Evolutionary conservation across 2,797 vertebrate species (phyloP).

Genomic region (Fistularia commersonii): DNA sequence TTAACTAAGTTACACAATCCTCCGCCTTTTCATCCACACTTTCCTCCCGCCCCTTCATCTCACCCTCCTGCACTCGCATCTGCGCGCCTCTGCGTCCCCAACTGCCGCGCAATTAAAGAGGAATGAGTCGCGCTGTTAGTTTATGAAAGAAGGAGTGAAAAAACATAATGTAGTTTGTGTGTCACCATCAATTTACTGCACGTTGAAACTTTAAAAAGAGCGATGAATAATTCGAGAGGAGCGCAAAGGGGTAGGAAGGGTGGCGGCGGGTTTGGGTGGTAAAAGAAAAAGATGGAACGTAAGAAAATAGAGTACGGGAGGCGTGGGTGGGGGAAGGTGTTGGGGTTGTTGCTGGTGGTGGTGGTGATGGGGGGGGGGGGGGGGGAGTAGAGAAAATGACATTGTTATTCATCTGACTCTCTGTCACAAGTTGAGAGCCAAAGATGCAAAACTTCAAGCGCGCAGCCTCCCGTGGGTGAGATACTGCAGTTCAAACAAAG

Average conservation of each 20-base stretch:
- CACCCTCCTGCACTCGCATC: conserved; percentile 56
- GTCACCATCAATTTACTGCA: conserved; percentile 85
- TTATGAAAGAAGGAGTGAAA: conserved; percentile 57
- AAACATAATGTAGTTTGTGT: conserved; percentile 80
- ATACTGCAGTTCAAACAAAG: conserved; percentile 87
- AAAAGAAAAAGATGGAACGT: conserved; percentile 39
- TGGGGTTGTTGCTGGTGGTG: no score
- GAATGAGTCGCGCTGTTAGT: conserved; percentile 78
- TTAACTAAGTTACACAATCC: conserved; percentile 68
- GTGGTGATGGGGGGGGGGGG: background rate
- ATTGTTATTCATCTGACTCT: conserved; percentile 84
- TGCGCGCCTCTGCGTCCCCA: conserved; percentile 67
- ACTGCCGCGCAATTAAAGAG: conserved; percentile 77
- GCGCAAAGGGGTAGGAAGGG: conserved; percentile 65
- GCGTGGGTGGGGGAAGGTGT: conserved; percentile 8
- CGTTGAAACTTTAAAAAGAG: conserved; percentile 80
- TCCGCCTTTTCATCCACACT: conserved; percentile 39
- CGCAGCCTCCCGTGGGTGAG: conserved; percentile 79
- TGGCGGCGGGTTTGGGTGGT: conserved; percentile 19
- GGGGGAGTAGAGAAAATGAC: conserved; percentile 69
- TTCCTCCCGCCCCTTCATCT: conserved; percentile 36
- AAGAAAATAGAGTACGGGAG: conserved; percentile 43
- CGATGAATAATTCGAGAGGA: conserved; percentile 87
- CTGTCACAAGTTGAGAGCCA: conserved; percentile 79
- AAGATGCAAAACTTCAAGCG: conserved; percentile 83